Evolutionary conservation across 2,797 vertebrate species (phyloP), one percentile per base, ranked within the genome.

Genomic region (Molothrus ater): DNA sequence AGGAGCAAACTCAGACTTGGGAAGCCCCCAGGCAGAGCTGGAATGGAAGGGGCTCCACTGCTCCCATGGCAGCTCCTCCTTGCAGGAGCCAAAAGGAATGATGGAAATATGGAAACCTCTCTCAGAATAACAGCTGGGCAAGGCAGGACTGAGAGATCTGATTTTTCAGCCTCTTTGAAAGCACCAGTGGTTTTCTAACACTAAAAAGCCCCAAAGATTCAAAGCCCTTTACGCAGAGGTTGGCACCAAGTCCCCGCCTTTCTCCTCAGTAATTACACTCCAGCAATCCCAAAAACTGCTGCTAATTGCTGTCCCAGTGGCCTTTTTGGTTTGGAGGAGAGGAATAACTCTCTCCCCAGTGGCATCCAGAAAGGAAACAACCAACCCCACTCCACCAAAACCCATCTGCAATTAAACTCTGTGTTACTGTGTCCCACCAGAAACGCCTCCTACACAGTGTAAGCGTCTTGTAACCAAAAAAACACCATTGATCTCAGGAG

Each of bases 351-450:
- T 43, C 42, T 54, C 29, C 29, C 17, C 15, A 79, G 75, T 1
- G 24, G 64, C 70, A 82, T 59, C 48, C 92, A 82, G 86, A 74
- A 43, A 78, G 87, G 87, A 80, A 94, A 85, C 74, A 93, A 69
- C 86, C 94, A 80, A 9, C 68, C 20, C 17, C 11, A 1, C 48
- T 15, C 38, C 85, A 45, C 53, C 65, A 21, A 40, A 32, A 26
- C 19, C 45, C 11, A 68, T 9, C 17, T 24, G 64, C 29, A 36
- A 73, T 92, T 57, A 70, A 83, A 66, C 0, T 2, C 47, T 6
- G 57, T 11, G 21, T 12, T 9, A 3, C 71, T 9, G 14, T 10
- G 60, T 12, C 18, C 47, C 2, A 1, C 5, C 69, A 45, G 40
- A 59, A 74, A 72, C 26, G 4, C 36, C 84, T 89, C 81, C 83